phyloP scores from a whole-genome alignment of 1,140 invertebrate species.

The Arctopsyche grandis region DNA sequence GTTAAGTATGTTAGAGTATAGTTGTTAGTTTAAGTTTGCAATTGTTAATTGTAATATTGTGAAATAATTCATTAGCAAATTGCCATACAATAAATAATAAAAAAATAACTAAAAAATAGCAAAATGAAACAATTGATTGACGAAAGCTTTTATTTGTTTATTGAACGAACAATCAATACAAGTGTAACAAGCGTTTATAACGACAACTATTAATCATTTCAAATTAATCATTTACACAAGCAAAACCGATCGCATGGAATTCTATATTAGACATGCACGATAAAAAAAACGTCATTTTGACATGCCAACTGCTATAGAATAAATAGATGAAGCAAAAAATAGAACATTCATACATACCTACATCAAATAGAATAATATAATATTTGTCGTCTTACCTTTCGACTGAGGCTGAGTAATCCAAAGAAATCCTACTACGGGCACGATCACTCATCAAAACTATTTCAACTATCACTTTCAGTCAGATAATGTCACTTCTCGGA shows the following conservation, averaged over 20 bases:
- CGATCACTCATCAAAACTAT: constrained; percentile 44
- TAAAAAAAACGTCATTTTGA: not conserved
- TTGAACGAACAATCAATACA: not conserved
- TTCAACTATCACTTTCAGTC: not conserved
- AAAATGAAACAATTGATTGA: not conserved
- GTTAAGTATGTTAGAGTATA: too few species aligned
- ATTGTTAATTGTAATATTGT: not conserved
- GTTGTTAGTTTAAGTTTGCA: too few species aligned
- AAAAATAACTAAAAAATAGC: not conserved
- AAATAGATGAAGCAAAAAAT: not conserved
- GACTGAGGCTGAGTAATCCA: constrained; percentile 44
- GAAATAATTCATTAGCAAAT: not conserved
- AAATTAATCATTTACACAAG: not conserved
- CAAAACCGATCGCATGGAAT: constrained; percentile 4
- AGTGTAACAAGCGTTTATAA: constrained; percentile 6
- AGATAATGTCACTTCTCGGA: not conserved
- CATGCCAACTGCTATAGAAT: not conserved
- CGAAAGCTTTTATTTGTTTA: not conserved
- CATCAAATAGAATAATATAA: too few species aligned
- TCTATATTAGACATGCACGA: not conserved
- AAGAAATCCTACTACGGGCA: constrained; percentile 39
- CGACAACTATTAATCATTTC: constrained; percentile 6
- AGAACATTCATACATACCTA: not conserved
- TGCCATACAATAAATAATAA: not conserved
- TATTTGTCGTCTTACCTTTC: constrained; percentile 40